These are phyloP conservation scores for Oscarella lobularis DNA, from an alignment of 37 sponge, comb jelly and placozoan species.

Conservation along the genomic window DNA sequence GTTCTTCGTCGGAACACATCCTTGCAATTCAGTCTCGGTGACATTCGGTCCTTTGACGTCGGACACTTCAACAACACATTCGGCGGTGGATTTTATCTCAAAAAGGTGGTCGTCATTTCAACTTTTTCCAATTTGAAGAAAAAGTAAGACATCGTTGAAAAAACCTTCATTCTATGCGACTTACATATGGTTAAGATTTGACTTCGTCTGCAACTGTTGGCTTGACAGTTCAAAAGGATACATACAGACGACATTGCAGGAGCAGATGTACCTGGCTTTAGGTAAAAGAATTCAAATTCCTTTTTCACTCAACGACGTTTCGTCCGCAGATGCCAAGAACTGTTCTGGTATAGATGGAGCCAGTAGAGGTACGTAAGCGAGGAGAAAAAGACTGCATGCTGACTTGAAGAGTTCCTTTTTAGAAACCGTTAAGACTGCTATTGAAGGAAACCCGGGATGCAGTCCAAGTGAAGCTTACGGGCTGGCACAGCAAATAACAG, in stretches of 20 bases:
- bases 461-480: not conserved
- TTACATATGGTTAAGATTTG: not conserved
- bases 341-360: too few species aligned
- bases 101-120: not conserved
- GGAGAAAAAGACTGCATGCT: not conserved
- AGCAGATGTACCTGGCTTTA: too few species aligned
- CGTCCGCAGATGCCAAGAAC: too few species aligned
- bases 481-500: not conserved
- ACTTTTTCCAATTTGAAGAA: too few species aligned
- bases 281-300: too few species aligned
- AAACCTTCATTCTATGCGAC: too few species aligned
- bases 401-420: not conserved
- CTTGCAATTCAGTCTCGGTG: not conserved
- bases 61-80: not conserved
- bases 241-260: not conserved
- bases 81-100: not conserved
- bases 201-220: not conserved
- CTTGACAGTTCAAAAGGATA: not conserved
- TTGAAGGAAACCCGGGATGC: not conserved
- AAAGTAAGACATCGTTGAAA: too few species aligned
- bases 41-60: not conserved
- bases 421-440: not conserved
- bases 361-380: too few species aligned
- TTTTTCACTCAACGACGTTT: too few species aligned
- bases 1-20: too few species aligned